phyloP scores from a whole-genome alignment of 2,888 invertebrate genomes.

The Mantis religiosa region DNA sequence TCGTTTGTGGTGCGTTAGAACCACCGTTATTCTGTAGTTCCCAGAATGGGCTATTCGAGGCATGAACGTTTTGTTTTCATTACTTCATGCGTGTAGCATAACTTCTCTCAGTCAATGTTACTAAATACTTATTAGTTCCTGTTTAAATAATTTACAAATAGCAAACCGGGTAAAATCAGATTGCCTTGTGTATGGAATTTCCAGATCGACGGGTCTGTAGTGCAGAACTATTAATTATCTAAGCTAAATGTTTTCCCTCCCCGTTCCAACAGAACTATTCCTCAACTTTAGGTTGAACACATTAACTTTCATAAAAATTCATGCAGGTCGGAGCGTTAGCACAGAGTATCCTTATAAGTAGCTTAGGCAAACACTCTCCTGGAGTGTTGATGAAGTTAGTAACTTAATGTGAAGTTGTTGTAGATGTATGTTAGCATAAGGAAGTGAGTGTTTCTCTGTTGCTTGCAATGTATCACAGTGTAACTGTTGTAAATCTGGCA shows the following conservation, averaged over 20 bases:
- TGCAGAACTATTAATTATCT: neutral
- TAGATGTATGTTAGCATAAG: neutral
- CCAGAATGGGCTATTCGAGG: neutral
- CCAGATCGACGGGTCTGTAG: no score
- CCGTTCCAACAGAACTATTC: neutral
- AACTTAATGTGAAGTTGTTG: neutral
- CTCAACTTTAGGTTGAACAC: neutral
- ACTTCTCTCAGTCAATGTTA: neutral
- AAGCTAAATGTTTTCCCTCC: neutral
- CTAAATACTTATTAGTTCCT: neutral
- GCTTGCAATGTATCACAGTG: neutral
- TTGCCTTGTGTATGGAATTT: no score
- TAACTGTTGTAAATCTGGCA: neutral
- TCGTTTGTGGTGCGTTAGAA: neutral
- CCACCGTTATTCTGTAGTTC: neutral
- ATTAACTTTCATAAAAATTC: neutral
- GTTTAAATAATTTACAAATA: neutral
- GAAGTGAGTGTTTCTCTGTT: neutral
- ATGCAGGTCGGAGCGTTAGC: neutral
- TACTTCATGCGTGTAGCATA: neutral
- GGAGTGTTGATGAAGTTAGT: neutral
- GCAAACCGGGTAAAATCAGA: neutral
- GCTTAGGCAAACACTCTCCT: neutral
- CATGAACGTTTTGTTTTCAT: neutral
- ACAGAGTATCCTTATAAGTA: neutral